Evolutionary conservation across 2,113 vertebrate species (phyloP).

Genomic region (Oryzias melastigma): DNA sequence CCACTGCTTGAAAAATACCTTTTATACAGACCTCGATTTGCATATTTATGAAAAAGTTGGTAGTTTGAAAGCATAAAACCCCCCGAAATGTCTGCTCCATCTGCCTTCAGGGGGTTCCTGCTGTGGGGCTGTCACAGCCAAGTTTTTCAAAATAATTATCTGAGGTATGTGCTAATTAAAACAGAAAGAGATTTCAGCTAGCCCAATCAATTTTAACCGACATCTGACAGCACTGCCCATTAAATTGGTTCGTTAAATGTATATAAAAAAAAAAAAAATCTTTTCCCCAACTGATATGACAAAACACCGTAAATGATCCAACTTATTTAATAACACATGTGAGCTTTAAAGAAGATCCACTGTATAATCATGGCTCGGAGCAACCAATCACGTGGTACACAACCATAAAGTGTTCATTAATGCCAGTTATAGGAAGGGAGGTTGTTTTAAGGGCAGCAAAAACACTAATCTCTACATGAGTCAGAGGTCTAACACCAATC

Average conservation of each 20-base stretch:
- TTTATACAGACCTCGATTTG: too few species aligned
- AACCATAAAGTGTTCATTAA: too few species aligned
- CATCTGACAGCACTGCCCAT: constrained; percentile 65
- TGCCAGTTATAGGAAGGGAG: too few species aligned
- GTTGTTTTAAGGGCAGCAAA: too few species aligned
- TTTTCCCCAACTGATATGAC: too few species aligned
- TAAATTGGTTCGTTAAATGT: constrained; percentile 58
- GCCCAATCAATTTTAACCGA: constrained; percentile 69
- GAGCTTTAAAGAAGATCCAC: too few species aligned
- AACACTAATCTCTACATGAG: not conserved
- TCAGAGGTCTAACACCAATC: not conserved
- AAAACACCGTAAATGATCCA: too few species aligned
- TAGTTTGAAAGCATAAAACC: constrained; percentile 40
- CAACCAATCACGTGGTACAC: too few species aligned
- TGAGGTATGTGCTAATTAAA: constrained; percentile 75
- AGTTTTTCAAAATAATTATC: constrained; percentile 71
- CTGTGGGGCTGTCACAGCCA: constrained; percentile 60
- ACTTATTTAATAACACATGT: too few species aligned
- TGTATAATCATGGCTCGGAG: too few species aligned
- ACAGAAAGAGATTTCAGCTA: constrained; percentile 63
- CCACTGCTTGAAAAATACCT: too few species aligned
- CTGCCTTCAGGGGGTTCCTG: constrained; percentile 40
- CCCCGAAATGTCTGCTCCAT: constrained; percentile 33
- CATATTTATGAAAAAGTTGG: not conserved
- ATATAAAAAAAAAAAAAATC: constrained; percentile 16